Base-by-base conservation (phyloP, 1,140 invertebrate genomes). In the Brachionus calyciflorus region DNA sequence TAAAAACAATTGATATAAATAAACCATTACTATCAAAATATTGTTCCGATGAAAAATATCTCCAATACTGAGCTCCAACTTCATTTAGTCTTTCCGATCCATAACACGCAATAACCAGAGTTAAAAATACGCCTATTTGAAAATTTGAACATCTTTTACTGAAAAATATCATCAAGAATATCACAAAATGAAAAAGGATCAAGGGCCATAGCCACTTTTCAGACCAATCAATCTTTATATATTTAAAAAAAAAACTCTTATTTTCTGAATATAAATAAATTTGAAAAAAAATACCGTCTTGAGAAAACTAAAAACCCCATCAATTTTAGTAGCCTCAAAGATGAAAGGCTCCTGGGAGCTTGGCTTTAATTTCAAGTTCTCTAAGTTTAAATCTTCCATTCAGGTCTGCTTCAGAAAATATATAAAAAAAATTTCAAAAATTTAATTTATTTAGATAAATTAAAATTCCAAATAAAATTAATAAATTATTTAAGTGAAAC, bases 181-280 rank as follows among this genome's bases (percentile, higher is more conserved):
- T 51, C 24, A 17, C 21, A 4, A 73, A 51, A 28, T 73, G 69
- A 73, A 73, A 73, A 4, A 33, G 3, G 19, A 73, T 28, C 10
- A 73, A 4, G 51, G 19, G 12, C n/a, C 28, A 21, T 12, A 73
- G 69, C 69, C 69, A 73, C 33, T 24, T 73, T 73, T 73, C 17
- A 12, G 69, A 51, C 69, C 69, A 73, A 21, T 73, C 28, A 55
- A 73, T 73, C 69, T 73, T 49, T 12, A 70, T 46, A 33, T 12
- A 53, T 53, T 53, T n/a, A n/a, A n/a, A 26, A 48, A n/a, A 70
- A 28, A 30, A 28, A 33, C 10, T 51, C 12, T n/a, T 44, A 6
- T 48, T 40, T 6, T 26, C 37, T 46, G n/a, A 70, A 19, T 65
- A 33, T 14, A 28, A 49, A 51, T 73, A 26, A 17, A 6, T 28